Conservation (phyloP, 2,888 invertebrate genomes). For the Meandrusa payeni region DNA sequence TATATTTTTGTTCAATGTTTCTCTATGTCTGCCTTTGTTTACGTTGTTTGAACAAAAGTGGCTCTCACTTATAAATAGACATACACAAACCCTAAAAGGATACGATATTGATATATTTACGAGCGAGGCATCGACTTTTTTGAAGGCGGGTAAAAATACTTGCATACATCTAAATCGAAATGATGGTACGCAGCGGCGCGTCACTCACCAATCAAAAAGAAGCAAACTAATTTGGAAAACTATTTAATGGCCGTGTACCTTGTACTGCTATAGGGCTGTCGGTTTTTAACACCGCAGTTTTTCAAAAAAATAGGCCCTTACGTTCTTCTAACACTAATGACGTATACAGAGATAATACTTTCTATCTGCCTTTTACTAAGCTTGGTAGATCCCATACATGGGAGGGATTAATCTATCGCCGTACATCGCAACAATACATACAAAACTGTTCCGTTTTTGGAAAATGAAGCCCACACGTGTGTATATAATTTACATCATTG, state of each 20-base stretch:
- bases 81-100: constrained; percentile 20
- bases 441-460: too few relatives aligned
- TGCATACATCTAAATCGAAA: constrained; percentile 17
- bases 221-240: constrained; percentile 7
- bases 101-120: constrained; percentile 24
- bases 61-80: constrained; percentile 16
- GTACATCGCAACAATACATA: too few relatives aligned
- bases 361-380: too few relatives aligned
- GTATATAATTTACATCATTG: too few relatives aligned
- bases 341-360: too few relatives aligned
- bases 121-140: constrained; percentile 21
- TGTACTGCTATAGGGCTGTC: too few relatives aligned
- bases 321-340: too few relatives aligned
- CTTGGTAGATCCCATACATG: too few relatives aligned
- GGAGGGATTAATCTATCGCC: too few relatives aligned
- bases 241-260: neutral
- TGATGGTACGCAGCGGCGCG: constrained; percentile 6
- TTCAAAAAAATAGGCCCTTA: too few relatives aligned
- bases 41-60: constrained; percentile 16
- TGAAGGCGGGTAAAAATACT: constrained; percentile 20
- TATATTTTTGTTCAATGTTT: constrained; percentile 2
- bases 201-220: constrained; percentile 1
- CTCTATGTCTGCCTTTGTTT: constrained; percentile 13
- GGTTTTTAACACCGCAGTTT: too few relatives aligned
- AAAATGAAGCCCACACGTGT: too few relatives aligned